Base-by-base conservation (phyloP, 92 coral and sea anemone species). In the Phenganax marumi region DNA sequence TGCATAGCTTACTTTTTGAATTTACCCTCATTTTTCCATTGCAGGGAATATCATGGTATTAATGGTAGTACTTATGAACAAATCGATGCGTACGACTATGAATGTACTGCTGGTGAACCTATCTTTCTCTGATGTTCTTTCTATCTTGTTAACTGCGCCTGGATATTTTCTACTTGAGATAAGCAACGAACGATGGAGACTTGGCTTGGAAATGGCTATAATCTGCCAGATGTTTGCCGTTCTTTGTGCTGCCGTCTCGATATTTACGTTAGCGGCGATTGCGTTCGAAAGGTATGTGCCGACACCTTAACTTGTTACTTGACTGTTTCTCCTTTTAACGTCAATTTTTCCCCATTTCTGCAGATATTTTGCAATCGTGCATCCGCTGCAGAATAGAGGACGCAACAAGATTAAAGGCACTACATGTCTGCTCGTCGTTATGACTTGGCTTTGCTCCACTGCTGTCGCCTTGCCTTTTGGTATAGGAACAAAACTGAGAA, bases 51-150 rank as follows among this genome's bases (percentile, higher is more conserved):
- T 23, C 10, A 66, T 66, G 72, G 72, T 66, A 25, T 19, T 66
- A 11, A 2, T 66, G 49, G 72, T 66, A 0, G 72, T 66, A 66
- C 0, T 24, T 14, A 33, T 25, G 16, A 33, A 66, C 50, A 66
- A 66, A 24, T 66, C 72, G 17, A 66, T 66, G 72, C 72, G 72
- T 25, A 66, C 72, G 24, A 66, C 72, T 7, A 24, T 33, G 6
- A 66, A 66, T 66, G 19, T 66, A 18, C 49, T 66, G 26, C 50
- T 66, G 50, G 72, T 66, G 46, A 66, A 66, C 72, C 72, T 66
- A 66, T 66, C 72, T 3, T 23, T 33, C 17, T 66, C 72, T 11
- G 50, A 66, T 66, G 17, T 66, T n/a, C 17, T 66, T 19, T 66
- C 8, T 11, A 33, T 33, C 19, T 8, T 25, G 12, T 49, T 66